phyloP scores from a whole-genome alignment of 1,140 invertebrate species.

The Coptotermes formosanus region DNA sequence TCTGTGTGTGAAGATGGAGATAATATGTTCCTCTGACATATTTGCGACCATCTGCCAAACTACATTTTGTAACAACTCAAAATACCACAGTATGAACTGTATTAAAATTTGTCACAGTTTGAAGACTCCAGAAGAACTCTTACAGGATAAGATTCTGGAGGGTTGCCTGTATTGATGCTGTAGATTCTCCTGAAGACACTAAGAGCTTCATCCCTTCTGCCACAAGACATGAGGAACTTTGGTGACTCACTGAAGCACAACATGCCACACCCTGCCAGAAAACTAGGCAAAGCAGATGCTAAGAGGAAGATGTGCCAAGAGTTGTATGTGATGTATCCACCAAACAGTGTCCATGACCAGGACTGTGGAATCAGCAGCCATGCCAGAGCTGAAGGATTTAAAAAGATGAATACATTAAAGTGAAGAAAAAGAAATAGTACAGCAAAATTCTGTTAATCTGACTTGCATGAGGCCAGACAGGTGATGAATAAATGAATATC shows the following conservation, averaged over 20 bases:
- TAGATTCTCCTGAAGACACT: slow-evolving; percentile 60
- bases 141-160: slow-evolving; percentile 63
- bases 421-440: no score
- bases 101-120: no score
- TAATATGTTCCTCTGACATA: no score
- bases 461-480: no score
- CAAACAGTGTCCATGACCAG: slow-evolving; percentile 43
- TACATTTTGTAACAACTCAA: no score
- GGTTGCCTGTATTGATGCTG: slow-evolving; percentile 58
- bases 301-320: slow-evolving; percentile 69
- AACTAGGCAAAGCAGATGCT: slow-evolving; percentile 60
- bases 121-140: background rate
- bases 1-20: no score
- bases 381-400: slow-evolving; percentile 48
- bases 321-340: slow-evolving; percentile 49
- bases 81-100: no score
- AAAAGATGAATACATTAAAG: no score
- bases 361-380: slow-evolving; percentile 53
- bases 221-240: slow-evolving; percentile 74
- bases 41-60: no score
- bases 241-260: slow-evolving; percentile 59
- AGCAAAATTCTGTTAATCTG: no score
- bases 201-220: slow-evolving; percentile 65
- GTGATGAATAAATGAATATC: no score
- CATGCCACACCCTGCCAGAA: slow-evolving; percentile 56